These are phyloP conservation scores for Vanessa atalanta DNA, from an alignment of 1,140 invertebrate species.

Conservation along the genomic window DNA sequence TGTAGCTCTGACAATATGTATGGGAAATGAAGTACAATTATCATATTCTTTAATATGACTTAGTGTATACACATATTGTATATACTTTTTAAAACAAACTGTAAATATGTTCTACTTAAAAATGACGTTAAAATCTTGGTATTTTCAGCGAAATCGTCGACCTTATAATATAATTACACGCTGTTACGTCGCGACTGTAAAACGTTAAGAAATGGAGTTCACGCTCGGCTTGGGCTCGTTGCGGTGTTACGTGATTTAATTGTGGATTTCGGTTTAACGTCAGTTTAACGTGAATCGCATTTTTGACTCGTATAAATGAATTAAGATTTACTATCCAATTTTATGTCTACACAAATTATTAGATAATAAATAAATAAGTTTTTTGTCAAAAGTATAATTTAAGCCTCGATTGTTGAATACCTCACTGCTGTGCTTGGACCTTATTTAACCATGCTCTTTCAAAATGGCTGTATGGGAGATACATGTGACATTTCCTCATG, in stretches of 20 bases:
- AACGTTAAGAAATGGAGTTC: constrained; percentile 21
- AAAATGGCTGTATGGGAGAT: no score
- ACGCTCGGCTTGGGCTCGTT: constrained; percentile 6
- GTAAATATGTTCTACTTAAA: neutral
- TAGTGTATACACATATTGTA: no score
- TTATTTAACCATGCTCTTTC: no score
- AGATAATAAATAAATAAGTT: no score
- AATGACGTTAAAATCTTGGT: neutral
- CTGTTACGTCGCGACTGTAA: constrained; percentile 6
- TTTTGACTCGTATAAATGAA: neutral
- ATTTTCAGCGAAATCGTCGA: neutral
- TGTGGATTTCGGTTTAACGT: constrained; percentile 17
- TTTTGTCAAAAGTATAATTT: no score
- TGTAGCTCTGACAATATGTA: no score
- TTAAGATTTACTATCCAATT: neutral
- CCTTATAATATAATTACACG: constrained; percentile 13
- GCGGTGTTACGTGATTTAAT: constrained; percentile 19
- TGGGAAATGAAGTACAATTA: no score
- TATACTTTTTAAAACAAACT: no score
- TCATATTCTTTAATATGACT: no score
- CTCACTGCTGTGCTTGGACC: no score
- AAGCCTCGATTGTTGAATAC: no score
- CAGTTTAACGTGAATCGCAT: constrained; percentile 1
- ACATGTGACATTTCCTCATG: no score
- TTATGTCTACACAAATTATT: neutral